A percentile compares a stretch with the other conserved stretches of the same genome.
These are phyloP conservation scores for Coptodon rendalli DNA, from an alignment of 2,113 vertebrate species.

Conservation along the genomic window DNA sequence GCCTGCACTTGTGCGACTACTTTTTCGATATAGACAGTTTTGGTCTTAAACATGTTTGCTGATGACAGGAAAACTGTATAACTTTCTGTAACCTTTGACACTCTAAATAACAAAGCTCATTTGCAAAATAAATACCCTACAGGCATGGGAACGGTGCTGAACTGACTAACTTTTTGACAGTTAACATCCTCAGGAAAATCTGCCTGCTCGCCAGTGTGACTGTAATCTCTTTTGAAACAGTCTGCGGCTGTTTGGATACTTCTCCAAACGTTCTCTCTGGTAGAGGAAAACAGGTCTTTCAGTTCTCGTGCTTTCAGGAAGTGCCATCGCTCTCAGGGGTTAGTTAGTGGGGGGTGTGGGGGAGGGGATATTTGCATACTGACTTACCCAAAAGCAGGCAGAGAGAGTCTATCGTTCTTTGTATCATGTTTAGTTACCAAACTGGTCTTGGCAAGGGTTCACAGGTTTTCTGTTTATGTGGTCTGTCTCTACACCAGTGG, in stretches of 20 bases:
- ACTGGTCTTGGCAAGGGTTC: conserved; percentile 41
- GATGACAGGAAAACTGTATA: not conserved
- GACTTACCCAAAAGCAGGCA: conserved; percentile 66
- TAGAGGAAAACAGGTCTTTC: not conserved
- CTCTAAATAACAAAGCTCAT: not conserved
- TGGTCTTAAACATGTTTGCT: not conserved
- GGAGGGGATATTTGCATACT: conserved; percentile 69
- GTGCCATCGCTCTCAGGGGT: conserved; percentile 28
- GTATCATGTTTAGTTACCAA: conserved; percentile 51
- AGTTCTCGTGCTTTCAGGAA: conserved; percentile 46
- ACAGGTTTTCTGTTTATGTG: not conserved
- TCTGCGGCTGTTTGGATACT: conserved; percentile 47
- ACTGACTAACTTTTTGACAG: not conserved
- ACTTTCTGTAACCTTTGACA: not conserved
- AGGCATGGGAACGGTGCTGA: not conserved
- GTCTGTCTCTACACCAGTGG: not conserved
- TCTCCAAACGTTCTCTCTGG: conserved; percentile 32
- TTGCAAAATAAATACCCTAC: not conserved
- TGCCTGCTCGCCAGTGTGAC: not conserved
- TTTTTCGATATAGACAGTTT: not conserved
- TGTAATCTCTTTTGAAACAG: conserved; percentile 1
- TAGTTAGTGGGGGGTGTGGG: not conserved
- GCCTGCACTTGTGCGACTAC: not conserved
- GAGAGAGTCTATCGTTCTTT: conserved; percentile 53
- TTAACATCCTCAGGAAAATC: conserved; percentile 37